A percentile compares a stretch with the other conserved stretches of the same genome.
phyloP scores from a whole-genome alignment of 30 jellyfish, hydroid and myxozoan genomes.

The Rhopilema esculentum region DNA sequence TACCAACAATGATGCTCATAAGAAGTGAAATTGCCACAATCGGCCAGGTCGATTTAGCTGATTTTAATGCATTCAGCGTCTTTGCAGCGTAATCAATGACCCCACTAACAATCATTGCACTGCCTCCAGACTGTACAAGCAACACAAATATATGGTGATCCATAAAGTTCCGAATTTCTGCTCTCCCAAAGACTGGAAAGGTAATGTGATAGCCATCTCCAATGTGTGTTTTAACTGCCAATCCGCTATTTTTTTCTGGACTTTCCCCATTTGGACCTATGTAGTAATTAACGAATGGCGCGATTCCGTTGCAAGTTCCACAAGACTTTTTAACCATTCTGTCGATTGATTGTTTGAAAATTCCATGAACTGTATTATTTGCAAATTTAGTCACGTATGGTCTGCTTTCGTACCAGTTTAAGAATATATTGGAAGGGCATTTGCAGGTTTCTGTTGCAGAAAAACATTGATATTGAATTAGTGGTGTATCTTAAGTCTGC shows the following conservation, averaged over 20 bases:
- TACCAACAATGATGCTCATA: constrained; percentile 63
- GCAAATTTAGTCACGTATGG: constrained; percentile 55
- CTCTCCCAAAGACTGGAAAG: constrained; percentile 72
- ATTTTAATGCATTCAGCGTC: constrained; percentile 25
- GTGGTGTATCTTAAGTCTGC: too few relatives aligned
- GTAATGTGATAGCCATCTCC: constrained; percentile 55
- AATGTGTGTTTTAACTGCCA: constrained; percentile 3
- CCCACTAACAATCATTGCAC: constrained; percentile 69
- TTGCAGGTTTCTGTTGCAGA: constrained; percentile 72
- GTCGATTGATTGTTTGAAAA: constrained; percentile 34
- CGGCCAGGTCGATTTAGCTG: constrained; percentile 48
- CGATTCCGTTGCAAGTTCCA: constrained; percentile 34
- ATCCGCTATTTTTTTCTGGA: constrained; percentile 57
- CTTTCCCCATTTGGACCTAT: constrained; percentile 55
- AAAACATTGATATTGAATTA: not conserved
- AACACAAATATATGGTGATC: constrained; percentile 47
- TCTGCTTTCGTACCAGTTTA: constrained; percentile 53
- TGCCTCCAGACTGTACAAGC: constrained; percentile 68
- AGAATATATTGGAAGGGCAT: constrained; percentile 62
- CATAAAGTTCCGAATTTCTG: constrained; percentile 42
- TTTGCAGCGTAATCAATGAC: constrained; percentile 34
- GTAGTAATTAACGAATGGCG: constrained; percentile 26
- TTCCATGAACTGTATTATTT: constrained; percentile 25
- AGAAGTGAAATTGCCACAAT: constrained; percentile 34
- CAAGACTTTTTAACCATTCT: constrained; percentile 54